These are phyloP conservation scores for Mechanitis messenoides DNA, from an alignment of 2,888 invertebrate genomes.

Conservation along the genomic window DNA sequence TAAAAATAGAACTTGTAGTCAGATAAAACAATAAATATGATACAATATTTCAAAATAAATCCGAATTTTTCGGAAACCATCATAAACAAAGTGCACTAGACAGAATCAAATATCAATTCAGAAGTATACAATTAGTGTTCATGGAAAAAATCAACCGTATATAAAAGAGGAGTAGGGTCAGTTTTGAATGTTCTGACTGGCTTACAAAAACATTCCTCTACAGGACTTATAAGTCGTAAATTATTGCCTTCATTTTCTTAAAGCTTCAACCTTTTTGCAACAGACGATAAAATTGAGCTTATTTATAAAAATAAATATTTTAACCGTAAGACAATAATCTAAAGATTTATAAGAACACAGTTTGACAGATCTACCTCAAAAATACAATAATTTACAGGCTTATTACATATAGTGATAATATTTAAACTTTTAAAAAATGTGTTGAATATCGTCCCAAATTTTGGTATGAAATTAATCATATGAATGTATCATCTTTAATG, in stretches of 20 bases:
- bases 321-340: background rate
- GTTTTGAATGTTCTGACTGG: slow-evolving; percentile 4
- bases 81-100: slow-evolving; percentile 13
- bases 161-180: background rate
- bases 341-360: too few relatives aligned
- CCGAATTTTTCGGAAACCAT: slow-evolving; percentile 7
- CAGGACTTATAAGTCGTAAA: slow-evolving; percentile 12
- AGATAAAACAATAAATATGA: background rate
- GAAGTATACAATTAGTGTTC: background rate
- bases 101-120: slow-evolving; percentile 20
- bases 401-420: too few relatives aligned
- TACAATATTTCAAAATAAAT: slow-evolving; percentile 5
- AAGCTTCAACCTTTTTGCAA: slow-evolving; percentile 4
- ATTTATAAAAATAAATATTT: slow-evolving; percentile 2
- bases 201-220: slow-evolving; percentile 7
- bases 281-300: slow-evolving; percentile 4
- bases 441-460: too few relatives aligned
- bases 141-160: slow-evolving; percentile 2
- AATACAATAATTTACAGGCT: too few relatives aligned
- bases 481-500: too few relatives aligned
- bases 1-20: background rate
- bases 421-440: too few relatives aligned
- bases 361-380: too few relatives aligned
- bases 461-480: too few relatives aligned
- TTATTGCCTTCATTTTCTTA: slow-evolving; percentile 10